Evolutionary conservation across 92 coral and sea anemone species (phyloP).

Genomic region (Anthopleura xanthogrammica): DNA sequence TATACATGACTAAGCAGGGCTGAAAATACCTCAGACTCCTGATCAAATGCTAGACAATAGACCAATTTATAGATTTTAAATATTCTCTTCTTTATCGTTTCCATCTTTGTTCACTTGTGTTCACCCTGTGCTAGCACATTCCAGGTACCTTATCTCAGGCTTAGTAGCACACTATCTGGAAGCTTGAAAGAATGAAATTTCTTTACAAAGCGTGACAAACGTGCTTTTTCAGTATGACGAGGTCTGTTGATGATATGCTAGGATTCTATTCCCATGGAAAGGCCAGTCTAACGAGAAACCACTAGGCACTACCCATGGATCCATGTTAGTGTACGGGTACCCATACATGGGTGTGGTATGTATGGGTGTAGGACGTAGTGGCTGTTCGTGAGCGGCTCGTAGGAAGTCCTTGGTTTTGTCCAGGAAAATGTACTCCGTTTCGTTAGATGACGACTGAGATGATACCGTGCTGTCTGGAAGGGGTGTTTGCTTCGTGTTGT

Average conservation of each 20-base stretch:
- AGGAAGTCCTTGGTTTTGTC: constrained; percentile 26
- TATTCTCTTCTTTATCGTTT: too few species aligned
- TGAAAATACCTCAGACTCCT: too few species aligned
- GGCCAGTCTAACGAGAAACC: constrained; percentile 23
- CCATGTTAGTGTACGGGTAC: constrained; percentile 17
- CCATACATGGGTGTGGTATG: constrained; percentile 8
- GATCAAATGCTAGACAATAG: too few species aligned
- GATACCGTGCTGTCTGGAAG: constrained; percentile 24
- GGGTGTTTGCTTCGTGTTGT: not conserved
- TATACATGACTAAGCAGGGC: too few species aligned
- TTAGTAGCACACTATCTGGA: too few species aligned
- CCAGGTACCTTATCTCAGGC: too few species aligned
- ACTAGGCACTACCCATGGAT: constrained; percentile 13
- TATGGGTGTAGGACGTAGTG: constrained; percentile 27
- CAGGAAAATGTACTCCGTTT: constrained; percentile 13
- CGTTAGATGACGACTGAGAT: not conserved
- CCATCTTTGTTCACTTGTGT: too few species aligned
- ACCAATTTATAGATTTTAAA: too few species aligned
- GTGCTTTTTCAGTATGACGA: not conserved
- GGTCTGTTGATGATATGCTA: constrained; percentile 9
- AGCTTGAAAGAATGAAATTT: too few species aligned
- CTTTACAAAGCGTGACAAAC: too few species aligned
- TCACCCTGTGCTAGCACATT: too few species aligned
- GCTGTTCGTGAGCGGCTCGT: constrained; percentile 11
- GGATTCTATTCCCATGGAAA: not conserved